Percentiles rank a stretch among this genome's conserved stretches.
Conservation (phyloP, 2,113 vertebrate species). For the Pteruthius melanotis region DNA sequence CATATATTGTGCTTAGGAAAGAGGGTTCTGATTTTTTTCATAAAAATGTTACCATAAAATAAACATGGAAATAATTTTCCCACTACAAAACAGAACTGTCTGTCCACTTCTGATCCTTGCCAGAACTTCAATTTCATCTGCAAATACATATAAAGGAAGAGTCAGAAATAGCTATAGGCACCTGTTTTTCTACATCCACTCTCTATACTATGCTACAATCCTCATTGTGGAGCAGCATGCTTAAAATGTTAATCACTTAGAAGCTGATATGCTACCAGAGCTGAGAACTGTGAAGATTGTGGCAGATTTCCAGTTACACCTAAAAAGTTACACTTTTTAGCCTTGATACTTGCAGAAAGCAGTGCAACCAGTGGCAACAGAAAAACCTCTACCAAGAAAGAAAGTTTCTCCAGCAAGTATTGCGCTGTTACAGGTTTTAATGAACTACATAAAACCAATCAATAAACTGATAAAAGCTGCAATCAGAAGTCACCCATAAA, state of each 20-base stretch:
- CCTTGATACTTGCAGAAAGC: slow-evolving; percentile 6
- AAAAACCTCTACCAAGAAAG: not conserved
- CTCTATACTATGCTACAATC: not conserved
- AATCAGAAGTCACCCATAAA: not conserved
- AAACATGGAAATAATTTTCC: not conserved
- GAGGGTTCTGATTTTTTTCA: not conserved
- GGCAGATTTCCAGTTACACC: not conserved
- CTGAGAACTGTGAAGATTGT: not conserved
- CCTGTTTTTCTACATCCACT: not conserved
- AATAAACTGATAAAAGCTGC: not conserved
- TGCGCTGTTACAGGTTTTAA: not conserved
- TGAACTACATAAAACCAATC: not conserved
- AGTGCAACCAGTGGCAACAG: not conserved
- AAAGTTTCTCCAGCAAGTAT: not conserved
- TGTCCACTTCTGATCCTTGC: not conserved
- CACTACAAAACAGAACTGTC: not conserved
- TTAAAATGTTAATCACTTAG: not conserved
- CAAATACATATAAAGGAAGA: not conserved
- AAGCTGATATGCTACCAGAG: not conserved
- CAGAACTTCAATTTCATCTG: not conserved
- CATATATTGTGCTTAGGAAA: not conserved
- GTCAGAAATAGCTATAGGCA: not conserved
- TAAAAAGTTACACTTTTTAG: not conserved
- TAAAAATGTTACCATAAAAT: not conserved
- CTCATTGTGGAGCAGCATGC: not conserved